Evolutionary conservation across 1,140 invertebrate genomes (phyloP), one percentile per base, ranked within the genome.

Genomic region (Eupristina koningsbergeri): DNA sequence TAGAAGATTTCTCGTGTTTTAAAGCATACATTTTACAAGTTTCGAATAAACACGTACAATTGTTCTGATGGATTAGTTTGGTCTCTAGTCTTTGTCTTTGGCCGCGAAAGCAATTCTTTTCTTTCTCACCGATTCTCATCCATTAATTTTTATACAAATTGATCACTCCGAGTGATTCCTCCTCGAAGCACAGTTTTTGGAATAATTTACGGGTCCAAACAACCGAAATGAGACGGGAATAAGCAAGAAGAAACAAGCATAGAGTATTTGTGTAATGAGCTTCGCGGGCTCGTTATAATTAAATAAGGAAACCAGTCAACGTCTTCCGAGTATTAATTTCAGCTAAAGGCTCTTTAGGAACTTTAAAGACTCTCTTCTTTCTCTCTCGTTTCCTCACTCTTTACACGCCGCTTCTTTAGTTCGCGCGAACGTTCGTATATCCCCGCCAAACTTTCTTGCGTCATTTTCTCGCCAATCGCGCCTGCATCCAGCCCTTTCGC

Each of bases 291-390:
- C 88, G 88, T 88, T 88, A 89, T 90, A 90, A 90, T 91, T 91
- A 91, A 91, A 92, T 91, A 90, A 91, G 90, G 88, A 80, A 84
- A 89, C 88, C 89, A 90, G 91, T 91, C 90, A 88, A 88, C 89
- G 88, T 89, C 90, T 91, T 90, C 89, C 88, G 88, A 88, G 90
- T 90, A 91, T 91, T 91, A 92, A 92, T 92, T 92, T 89, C 86
- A 88, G 87, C 89, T 91, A 89, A 91, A 91, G 90, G 91, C 90
- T 91, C 90, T 87, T 88, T 87, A 86, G 88, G 85, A 91, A 92
- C 90, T 92, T 91, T 88, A 87, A 88, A 88, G 89, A 89, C 90
- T 90, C 88, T 90, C 89, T 90, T 88, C 87, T 87, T n/a, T n/a
- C n/a, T n/a, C n/a, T n/a, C n/a, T n/a, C n/a, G n/a, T n/a, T n/a